A percentile compares a stretch with the other conserved stretches of the same genome.
Conservation (phyloP, 2,113 vertebrate species). For the Campylomormyrus tamandua region DNA sequence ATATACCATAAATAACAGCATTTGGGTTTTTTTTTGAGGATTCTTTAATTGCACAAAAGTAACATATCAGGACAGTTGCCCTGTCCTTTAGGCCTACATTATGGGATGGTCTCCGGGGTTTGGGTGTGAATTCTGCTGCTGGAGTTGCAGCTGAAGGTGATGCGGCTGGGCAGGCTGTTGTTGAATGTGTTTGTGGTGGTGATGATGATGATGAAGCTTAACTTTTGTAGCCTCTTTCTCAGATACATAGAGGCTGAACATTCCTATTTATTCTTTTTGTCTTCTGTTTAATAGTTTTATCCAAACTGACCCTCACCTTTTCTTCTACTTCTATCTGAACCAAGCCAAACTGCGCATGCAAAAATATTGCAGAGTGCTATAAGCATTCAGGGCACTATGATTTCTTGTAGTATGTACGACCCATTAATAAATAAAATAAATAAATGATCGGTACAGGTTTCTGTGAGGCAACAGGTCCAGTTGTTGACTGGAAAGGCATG, state of each 20-base stretch:
- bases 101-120: slow-evolving; percentile 4
- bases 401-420: neutral
- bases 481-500: neutral
- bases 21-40: no score
- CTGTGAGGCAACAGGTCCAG: neutral
- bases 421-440: neutral
- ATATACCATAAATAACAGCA: no score
- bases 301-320: slow-evolving; percentile 54
- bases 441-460: neutral
- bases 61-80: no score
- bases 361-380: neutral
- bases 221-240: slow-evolving; percentile 61
- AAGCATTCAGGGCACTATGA: neutral
- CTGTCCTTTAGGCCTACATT: no score
- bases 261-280: slow-evolving; percentile 65
- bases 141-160: slow-evolving; percentile 44
- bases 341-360: slow-evolving; percentile 70
- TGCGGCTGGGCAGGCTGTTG: slow-evolving; percentile 44
- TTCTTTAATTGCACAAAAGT: no score
- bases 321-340: slow-evolving; percentile 68
- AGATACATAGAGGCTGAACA: slow-evolving; percentile 47
- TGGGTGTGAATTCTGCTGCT: slow-evolving; percentile 42
- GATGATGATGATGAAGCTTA: slow-evolving; percentile 57
- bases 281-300: slow-evolving; percentile 55
- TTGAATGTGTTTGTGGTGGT: slow-evolving; percentile 51